phyloP scores from a whole-genome alignment of 2,888 invertebrate genomes.

The Cephus nigrinus region DNA sequence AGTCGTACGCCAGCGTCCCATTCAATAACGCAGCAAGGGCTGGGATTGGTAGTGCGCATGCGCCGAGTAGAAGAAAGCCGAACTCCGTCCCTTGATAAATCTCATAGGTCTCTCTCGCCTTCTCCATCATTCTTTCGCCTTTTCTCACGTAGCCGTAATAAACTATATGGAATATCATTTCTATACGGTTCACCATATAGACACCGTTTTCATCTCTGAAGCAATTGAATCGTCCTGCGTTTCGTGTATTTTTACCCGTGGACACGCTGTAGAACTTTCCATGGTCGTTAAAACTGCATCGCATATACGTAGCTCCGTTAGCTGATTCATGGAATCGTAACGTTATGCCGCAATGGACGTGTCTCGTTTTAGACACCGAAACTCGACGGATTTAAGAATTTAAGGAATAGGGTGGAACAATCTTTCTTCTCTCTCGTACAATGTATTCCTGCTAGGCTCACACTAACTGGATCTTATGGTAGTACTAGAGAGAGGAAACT shows the following conservation, averaged over 20 bases:
- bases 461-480: too few relatives aligned
- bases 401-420: too few relatives aligned
- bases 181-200: background rate
- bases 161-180: background rate
- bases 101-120: background rate
- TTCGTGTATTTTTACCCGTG: background rate
- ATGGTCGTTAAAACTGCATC: background rate
- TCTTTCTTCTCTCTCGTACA: too few relatives aligned
- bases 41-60: background rate
- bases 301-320: background rate
- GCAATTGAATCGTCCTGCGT: background rate
- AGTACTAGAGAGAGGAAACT: too few relatives aligned
- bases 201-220: background rate
- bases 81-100: background rate
- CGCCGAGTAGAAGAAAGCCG: background rate
- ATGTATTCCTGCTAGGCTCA: too few relatives aligned
- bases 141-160: background rate
- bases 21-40: background rate
- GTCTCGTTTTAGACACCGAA: too few relatives aligned
- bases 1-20: background rate
- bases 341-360: too few relatives aligned
- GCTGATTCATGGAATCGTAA: background rate
- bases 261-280: background rate
- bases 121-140: background rate
- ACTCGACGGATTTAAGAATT: too few relatives aligned